Evolutionary conservation across 1,140 invertebrate genomes (phyloP).

Genomic region (Drosophila baimaii): DNA sequence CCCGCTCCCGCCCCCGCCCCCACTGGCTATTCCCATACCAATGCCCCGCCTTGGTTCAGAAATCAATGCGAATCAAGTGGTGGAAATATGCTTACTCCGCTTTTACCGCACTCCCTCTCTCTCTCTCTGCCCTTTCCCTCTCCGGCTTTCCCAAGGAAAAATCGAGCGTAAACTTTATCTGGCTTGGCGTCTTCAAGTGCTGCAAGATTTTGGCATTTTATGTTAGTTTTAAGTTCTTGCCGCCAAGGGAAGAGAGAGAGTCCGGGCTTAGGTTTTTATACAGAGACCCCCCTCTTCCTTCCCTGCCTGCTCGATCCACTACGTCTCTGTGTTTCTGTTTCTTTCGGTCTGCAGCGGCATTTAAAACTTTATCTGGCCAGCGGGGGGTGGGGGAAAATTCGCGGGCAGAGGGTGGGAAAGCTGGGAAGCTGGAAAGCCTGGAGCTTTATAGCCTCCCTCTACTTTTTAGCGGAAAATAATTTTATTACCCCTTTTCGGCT

Average conservation of each 20-base stretch:
- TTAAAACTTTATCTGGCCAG: constrained; percentile 74
- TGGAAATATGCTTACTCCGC: constrained; percentile 50
- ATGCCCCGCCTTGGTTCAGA: constrained; percentile 17
- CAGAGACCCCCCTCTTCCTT: background rate
- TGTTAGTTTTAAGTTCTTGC: constrained; percentile 74
- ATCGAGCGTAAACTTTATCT: constrained; percentile 79
- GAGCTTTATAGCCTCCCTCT: constrained; percentile 32
- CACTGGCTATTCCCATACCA: no score
- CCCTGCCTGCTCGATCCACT: background rate
- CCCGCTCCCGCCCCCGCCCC: no score
- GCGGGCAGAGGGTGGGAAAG: constrained; percentile 7
- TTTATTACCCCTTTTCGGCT: constrained; percentile 64
- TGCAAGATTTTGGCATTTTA: constrained; percentile 74
- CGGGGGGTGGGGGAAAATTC: background rate
- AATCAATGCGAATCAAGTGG: constrained; percentile 73
- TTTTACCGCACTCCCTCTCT: background rate
- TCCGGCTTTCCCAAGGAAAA: constrained; percentile 34
- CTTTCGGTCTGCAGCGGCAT: constrained; percentile 63
- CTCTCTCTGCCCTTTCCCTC: no score
- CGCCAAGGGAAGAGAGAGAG: background rate
- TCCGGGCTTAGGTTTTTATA: constrained; percentile 12
- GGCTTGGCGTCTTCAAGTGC: constrained; percentile 54
- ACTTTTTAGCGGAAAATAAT: constrained; percentile 60
- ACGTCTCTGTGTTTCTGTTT: constrained; percentile 24
- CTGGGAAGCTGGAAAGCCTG: background rate